Conservation (phyloP, 1,140 invertebrate genomes). For the Pachyrhynchus sulphureomaculatus region DNA sequence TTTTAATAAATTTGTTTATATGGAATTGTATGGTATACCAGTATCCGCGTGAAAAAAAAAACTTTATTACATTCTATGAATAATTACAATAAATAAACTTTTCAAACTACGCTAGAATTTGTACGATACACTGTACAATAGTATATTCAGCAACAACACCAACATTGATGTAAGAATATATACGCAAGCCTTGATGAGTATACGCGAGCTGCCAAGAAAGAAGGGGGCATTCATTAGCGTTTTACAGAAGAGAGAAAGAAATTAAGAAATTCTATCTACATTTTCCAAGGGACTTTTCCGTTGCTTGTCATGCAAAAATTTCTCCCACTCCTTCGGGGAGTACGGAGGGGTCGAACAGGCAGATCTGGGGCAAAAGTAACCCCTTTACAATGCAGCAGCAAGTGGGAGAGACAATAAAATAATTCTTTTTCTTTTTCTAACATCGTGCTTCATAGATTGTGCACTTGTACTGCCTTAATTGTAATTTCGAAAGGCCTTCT, state of each 20-base stretch:
- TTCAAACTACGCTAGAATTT: no score
- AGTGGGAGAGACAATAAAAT: conserved; percentile 29
- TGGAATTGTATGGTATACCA: no score
- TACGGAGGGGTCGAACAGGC: neutral
- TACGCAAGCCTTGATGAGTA: conserved; percentile 33
- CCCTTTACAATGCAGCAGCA: conserved; percentile 31
- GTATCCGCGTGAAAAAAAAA: no score
- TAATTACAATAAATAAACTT: no score
- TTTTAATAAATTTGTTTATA: no score
- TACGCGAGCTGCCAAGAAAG: conserved; percentile 26
- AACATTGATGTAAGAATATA: conserved; percentile 27
- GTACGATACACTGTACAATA: conserved; percentile 14
- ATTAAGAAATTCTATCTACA: conserved; percentile 37
- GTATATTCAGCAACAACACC: neutral
- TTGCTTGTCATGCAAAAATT: conserved; percentile 31
- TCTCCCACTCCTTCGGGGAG: conserved; percentile 4
- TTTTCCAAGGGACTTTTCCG: conserved; percentile 28
- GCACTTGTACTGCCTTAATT: conserved; percentile 33
- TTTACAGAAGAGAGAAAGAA: conserved; percentile 35
- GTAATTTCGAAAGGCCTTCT: conserved; percentile 22
- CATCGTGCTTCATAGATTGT: conserved; percentile 26
- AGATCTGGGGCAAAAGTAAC: conserved; percentile 17
- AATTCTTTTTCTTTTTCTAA: conserved; percentile 21
- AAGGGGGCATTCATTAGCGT: conserved; percentile 35
- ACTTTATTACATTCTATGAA: no score